A percentile compares a stretch with the other conserved stretches of the same genome.
Evolutionary conservation across 92 coral and sea anemone genomes (phyloP).

Genomic region (Zoanthus solanderi): DNA sequence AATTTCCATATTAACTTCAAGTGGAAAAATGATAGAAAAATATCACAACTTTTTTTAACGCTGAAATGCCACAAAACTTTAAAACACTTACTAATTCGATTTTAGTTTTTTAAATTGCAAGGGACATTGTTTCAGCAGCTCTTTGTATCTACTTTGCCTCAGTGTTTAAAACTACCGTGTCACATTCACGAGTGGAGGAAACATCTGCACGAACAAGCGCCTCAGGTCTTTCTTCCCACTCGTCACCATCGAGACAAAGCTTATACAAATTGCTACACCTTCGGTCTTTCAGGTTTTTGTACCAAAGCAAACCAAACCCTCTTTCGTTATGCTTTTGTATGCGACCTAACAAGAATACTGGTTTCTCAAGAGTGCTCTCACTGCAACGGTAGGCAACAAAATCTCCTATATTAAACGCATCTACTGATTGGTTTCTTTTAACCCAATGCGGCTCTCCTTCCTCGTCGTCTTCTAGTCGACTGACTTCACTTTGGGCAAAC

Average conservation of each 20-base stretch:
- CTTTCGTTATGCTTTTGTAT: conserved; percentile 17
- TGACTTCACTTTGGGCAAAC: conserved; percentile 31
- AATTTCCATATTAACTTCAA: conserved; percentile 23
- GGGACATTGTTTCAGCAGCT: background rate
- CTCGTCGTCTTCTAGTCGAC: conserved; percentile 23
- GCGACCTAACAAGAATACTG: background rate
- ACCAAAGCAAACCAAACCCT: conserved; percentile 36
- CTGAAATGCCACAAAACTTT: too few species aligned
- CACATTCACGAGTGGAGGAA: background rate
- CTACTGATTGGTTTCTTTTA: conserved; percentile 6
- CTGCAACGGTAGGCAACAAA: background rate
- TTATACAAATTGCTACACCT: background rate
- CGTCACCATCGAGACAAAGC: background rate
- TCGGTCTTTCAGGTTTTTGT: background rate
- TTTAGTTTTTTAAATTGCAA: conserved; percentile 5
- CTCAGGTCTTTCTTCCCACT: conserved; percentile 12
- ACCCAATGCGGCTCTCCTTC: background rate
- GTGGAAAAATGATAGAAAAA: conserved; percentile 8
- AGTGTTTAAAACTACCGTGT: conserved; percentile 11
- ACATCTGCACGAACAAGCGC: background rate
- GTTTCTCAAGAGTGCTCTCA: conserved; percentile 42
- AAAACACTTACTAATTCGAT: conserved; percentile 14
- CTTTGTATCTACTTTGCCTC: conserved; percentile 10
- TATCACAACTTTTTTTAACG: background rate
- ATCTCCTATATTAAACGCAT: conserved; percentile 1